Evolutionary conservation across 1,140 invertebrate genomes (phyloP).

Genomic region (Hermetia illucens): DNA sequence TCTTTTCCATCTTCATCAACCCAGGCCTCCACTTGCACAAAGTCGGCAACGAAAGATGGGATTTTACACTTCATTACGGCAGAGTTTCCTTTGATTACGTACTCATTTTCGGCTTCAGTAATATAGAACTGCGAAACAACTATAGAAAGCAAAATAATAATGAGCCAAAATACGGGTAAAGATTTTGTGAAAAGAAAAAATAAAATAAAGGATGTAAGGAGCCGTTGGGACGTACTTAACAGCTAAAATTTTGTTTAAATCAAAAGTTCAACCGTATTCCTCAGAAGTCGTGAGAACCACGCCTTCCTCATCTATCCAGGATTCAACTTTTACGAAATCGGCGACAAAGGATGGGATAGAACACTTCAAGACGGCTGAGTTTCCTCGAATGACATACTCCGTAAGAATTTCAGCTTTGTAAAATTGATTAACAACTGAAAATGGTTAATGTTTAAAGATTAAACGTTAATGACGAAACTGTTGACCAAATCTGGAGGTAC

Average conservation of each 20-base stretch:
- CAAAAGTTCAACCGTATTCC: slow-evolving; percentile 38
- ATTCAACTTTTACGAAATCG: slow-evolving; percentile 63
- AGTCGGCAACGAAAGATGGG: slow-evolving; percentile 86
- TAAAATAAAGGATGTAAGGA: neutral
- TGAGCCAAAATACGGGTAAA: neutral
- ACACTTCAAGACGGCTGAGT: slow-evolving; percentile 65
- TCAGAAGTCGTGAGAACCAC: slow-evolving; percentile 40
- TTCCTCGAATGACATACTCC: slow-evolving; percentile 67
- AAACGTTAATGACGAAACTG: too few relatives aligned
- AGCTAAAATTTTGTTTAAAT: neutral
- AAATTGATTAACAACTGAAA: slow-evolving; percentile 64
- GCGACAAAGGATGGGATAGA: slow-evolving; percentile 67
- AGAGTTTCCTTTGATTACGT: slow-evolving; percentile 82
- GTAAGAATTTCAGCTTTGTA: slow-evolving; percentile 67
- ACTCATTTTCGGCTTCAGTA: slow-evolving; percentile 84
- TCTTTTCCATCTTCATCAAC: slow-evolving; percentile 58
- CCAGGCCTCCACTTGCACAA: slow-evolving; percentile 78
- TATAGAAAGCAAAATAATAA: slow-evolving; percentile 29
- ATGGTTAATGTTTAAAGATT: slow-evolving; percentile 12
- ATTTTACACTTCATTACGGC: slow-evolving; percentile 89
- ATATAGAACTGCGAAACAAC: slow-evolving; percentile 78
- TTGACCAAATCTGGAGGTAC: too few relatives aligned
- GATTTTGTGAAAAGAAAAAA: slow-evolving; percentile 3
- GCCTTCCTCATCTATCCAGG: slow-evolving; percentile 55
- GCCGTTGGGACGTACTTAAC: too few relatives aligned